Evolutionary conservation across 2,797 vertebrate genomes (phyloP), one percentile per base, ranked within the genome.

Genomic region (Silurus aristotelis): DNA sequence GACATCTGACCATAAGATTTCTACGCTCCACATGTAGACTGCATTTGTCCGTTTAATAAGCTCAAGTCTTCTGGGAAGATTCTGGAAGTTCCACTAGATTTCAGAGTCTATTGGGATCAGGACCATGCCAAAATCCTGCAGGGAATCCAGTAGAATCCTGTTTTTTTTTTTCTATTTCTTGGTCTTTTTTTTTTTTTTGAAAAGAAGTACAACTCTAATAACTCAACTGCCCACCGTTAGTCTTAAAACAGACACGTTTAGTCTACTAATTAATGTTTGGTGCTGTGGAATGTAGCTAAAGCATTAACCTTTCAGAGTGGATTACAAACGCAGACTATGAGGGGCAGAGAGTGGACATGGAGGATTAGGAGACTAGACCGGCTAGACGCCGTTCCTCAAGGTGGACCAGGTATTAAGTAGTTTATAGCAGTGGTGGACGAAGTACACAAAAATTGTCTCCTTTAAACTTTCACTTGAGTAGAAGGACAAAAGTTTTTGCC

Each of bases 211-310:
- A 13, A 77, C 9, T 6, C 25, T 10, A 19, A 27, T 76, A 55
- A 56, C 15, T 5, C 13, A 31, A 31, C 56, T 52, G 20, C 25
- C 27, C 27, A 77, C 8, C 12, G 27, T 31, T 38, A 77, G 73
- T 52, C 73, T 77, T 58, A 38, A 77, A 77, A 77, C 48, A 25
- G 31, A 79, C 60, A 48, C 20, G 31, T 64, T 80, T 64, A 80
- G 77, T 64, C 60, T 64, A 55, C 63, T 66, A 27, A 67, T 81
- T 0, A 27, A 70, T 55, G 10, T 31, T 2, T 15, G 43, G 27
- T 55, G 27, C 25, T 43, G 46, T 38, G 25, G 66, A 70, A 56
- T 80, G 78, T 80, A 61, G 31, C 72, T 56, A 66, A 67, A 55
- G 71, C 10, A 22, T 61, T 38, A 78, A 56, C 10, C 46, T 67